These are phyloP conservation scores for Achlya flavicornis DNA, from an alignment of 2,888 invertebrate genomes.

Conservation along the genomic window DNA sequence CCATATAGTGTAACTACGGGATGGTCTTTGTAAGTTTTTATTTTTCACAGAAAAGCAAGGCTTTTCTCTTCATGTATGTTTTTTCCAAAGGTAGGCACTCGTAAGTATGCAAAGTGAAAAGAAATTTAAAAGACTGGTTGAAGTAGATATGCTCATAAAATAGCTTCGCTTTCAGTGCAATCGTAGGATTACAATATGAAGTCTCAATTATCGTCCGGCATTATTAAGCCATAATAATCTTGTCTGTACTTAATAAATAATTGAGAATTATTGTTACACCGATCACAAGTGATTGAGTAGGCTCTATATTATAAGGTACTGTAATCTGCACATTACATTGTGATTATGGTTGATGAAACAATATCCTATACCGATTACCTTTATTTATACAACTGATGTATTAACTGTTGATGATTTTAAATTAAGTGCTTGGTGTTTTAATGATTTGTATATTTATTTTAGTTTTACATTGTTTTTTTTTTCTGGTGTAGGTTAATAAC, in stretches of 20 bases:
- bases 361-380: not conserved
- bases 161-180: conserved; percentile 10
- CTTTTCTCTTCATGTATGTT: too few species aligned
- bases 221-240: conserved; percentile 32
- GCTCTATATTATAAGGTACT: conserved; percentile 5
- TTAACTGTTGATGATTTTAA: not conserved
- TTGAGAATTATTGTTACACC: conserved; percentile 20
- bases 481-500: too few species aligned
- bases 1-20: too few species aligned
- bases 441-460: not conserved
- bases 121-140: too few species aligned
- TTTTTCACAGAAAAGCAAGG: too few species aligned
- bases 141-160: not conserved
- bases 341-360: conserved; percentile 1
- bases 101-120: too few species aligned
- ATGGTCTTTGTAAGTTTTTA: too few species aligned
- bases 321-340: conserved; percentile 5
- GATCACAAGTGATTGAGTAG: conserved; percentile 9
- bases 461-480: too few species aligned
- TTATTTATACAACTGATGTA: not conserved
- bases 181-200: conserved; percentile 17
- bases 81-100: too few species aligned
- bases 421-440: not conserved
- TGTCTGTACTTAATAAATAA: conserved; percentile 34
- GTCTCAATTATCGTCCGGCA: conserved; percentile 30